Conservation (phyloP, 1,140 invertebrate species). For the Drosophila burlai region DNA sequence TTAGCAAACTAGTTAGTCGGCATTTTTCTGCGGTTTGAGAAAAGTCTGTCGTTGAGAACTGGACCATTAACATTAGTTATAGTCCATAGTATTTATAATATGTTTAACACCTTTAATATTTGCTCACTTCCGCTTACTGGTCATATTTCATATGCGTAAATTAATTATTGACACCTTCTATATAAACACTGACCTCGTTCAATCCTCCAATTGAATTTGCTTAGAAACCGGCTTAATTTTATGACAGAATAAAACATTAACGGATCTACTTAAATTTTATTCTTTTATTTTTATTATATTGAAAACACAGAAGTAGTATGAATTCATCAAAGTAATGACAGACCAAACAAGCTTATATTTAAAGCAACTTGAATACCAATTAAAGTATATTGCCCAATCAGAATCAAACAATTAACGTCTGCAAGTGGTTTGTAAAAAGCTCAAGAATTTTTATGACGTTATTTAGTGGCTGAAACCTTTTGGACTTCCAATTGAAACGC, state of each 20-base stretch:
- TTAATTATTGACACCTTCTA: conserved; percentile 19
- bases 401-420: conserved; percentile 31
- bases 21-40: conserved; percentile 1
- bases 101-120: conserved; percentile 8
- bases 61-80: not conserved
- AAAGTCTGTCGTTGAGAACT: not conserved
- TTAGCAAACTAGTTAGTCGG: conserved; percentile 31
- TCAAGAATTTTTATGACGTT: conserved; percentile 49
- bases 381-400: conserved; percentile 3
- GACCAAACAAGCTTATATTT: not conserved
- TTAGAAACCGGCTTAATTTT: not conserved
- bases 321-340: not conserved
- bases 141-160: not conserved
- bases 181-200: conserved; percentile 33
- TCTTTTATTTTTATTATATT: not conserved
- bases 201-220: not conserved
- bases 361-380: not conserved
- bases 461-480: conserved; percentile 13
- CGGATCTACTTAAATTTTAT: not conserved
- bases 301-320: not conserved
- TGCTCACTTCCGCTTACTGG: conserved; percentile 6
- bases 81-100: conserved; percentile 1
- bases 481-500: conserved; percentile 15
- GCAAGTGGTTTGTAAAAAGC: conserved; percentile 30
- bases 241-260: not conserved